phyloP scores from a whole-genome alignment of 2,888 invertebrate genomes.

The Himalopsyche kuldschensis region DNA sequence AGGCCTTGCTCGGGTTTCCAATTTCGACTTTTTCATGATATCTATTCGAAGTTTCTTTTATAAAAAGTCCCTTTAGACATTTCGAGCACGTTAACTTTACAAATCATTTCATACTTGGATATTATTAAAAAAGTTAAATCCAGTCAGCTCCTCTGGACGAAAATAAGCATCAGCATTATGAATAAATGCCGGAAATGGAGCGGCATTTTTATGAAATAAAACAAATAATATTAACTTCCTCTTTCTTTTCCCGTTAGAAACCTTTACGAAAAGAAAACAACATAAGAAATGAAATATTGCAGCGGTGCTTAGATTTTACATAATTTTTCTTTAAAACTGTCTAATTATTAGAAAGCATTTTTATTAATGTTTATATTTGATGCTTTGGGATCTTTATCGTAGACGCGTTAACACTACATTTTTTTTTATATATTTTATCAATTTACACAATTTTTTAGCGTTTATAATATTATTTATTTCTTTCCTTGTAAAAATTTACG shows the following conservation, averaged over 20 bases:
- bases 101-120: constrained; percentile 26
- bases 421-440: no score
- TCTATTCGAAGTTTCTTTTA: not conserved
- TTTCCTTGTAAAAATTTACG: no score
- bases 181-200: not conserved
- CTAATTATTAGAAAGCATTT: no score
- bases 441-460: no score
- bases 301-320: no score
- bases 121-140: constrained; percentile 35
- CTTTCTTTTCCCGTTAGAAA: not conserved
- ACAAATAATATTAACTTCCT: not conserved
- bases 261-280: not conserved
- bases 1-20: not conserved
- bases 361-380: no score
- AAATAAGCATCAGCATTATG: not conserved
- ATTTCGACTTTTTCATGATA: constrained; percentile 4
- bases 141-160: not conserved
- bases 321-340: no score
- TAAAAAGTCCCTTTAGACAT: constrained; percentile 13
- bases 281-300: no score
- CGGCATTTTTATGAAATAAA: constrained; percentile 5
- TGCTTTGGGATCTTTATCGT: no score
- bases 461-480: no score
- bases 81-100: constrained; percentile 29
- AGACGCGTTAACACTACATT: no score